Percentiles rank a stretch among this genome's conserved stretches.
Evolutionary conservation across 53 echinoderm and acorn worm species (phyloP).

Genomic region (Hippasteria phrygiana): DNA sequence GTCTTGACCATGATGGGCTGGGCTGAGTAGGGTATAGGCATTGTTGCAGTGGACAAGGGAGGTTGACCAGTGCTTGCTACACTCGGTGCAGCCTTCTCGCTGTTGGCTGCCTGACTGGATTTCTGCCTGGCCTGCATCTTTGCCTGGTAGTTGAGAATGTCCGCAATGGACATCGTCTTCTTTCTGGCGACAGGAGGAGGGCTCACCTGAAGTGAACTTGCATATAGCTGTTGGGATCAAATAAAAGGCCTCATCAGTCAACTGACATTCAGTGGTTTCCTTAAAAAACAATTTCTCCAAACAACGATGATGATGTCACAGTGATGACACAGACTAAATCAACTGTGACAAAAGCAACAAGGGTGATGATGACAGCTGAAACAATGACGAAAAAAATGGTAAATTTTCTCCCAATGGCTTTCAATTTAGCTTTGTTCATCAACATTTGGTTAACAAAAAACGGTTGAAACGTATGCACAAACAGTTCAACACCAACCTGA

Average conservation of each 20-base stretch:
- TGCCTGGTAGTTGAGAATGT: conserved; percentile 31
- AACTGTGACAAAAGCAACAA: no score
- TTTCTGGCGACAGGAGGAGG: conserved; percentile 41
- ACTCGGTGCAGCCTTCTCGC: neutral
- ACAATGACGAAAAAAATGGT: no score
- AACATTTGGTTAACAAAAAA: neutral
- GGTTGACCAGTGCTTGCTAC: neutral
- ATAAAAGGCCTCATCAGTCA: neutral
- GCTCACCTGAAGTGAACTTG: conserved; percentile 7
- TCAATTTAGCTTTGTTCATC: no score
- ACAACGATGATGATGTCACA: no score
- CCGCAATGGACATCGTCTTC: conserved; percentile 47
- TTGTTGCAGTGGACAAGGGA: neutral
- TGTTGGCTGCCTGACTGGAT: conserved; percentile 1
- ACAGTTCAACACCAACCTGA: neutral
- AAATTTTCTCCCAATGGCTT: no score
- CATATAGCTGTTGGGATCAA: neutral
- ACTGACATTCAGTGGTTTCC: no score
- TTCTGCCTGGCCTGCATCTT: conserved; percentile 55
- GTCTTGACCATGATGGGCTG: conserved; percentile 30
- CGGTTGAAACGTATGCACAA: neutral
- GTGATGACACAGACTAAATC: no score
- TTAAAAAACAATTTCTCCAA: no score
- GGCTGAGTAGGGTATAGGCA: neutral
- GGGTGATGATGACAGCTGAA: no score